phyloP scores from a whole-genome alignment of 2,797 vertebrate species.

The Acridotheres tristis region DNA sequence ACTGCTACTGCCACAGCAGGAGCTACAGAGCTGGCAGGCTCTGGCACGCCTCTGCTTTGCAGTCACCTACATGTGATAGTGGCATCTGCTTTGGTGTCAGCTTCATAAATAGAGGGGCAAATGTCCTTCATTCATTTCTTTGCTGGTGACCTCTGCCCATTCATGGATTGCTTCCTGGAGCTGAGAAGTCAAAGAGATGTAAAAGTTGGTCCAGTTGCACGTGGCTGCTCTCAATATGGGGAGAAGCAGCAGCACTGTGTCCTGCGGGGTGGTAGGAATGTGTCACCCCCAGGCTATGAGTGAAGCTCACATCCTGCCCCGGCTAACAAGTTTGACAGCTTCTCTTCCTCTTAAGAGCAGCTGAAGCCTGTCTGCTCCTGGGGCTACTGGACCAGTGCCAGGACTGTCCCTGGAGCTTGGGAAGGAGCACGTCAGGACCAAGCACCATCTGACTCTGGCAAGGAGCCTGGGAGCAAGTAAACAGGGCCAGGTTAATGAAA shows the following conservation, averaged over 20 bases:
- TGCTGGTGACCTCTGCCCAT: neutral
- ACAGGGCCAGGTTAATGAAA: neutral
- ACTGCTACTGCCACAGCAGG: neutral
- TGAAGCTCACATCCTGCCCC: neutral
- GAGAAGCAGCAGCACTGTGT: neutral
- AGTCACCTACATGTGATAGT: neutral
- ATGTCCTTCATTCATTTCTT: neutral
- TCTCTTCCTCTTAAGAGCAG: neutral
- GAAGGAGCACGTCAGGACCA: neutral
- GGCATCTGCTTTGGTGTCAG: neutral
- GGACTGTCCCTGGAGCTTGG: neutral
- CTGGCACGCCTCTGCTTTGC: fast-evolving
- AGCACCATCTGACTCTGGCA: neutral
- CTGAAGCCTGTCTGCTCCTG: neutral
- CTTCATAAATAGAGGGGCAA: neutral
- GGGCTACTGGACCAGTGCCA: neutral
- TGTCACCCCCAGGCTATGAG: neutral
- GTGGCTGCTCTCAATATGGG: neutral
- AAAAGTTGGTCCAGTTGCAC: neutral
- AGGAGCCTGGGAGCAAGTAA: neutral
- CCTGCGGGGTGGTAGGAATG: neutral
- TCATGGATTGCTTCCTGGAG: neutral
- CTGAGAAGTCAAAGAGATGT: neutral
- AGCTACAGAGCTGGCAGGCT: neutral
- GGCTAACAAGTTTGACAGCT: neutral